Evolutionary conservation across 1,140 invertebrate genomes (phyloP).

Genomic region (Rhynchophorus ferrugineus): DNA sequence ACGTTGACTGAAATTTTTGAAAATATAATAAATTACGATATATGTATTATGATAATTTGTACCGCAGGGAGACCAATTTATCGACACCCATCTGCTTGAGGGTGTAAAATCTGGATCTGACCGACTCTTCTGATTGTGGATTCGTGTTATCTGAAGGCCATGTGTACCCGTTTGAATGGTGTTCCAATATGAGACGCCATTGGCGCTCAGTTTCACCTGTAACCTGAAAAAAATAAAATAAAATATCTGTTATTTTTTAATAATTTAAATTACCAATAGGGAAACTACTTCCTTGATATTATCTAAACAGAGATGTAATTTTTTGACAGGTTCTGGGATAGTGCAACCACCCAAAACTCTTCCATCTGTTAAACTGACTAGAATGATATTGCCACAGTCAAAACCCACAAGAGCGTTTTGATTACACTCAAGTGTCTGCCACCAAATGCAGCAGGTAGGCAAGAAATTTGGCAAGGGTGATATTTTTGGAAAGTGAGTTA

Average conservation of each 20-base stretch:
- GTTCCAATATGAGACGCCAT: slow-evolving; percentile 57
- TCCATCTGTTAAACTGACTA: slow-evolving; percentile 63
- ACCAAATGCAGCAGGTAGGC: slow-evolving; percentile 57
- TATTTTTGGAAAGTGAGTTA: slow-evolving; percentile 45
- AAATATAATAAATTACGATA: too few species aligned
- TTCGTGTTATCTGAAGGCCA: slow-evolving; percentile 47
- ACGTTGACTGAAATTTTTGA: slow-evolving; percentile 50
- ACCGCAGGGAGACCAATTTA: slow-evolving; percentile 52
- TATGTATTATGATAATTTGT: slow-evolving; percentile 2
- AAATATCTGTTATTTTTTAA: neutral
- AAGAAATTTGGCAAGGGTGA: slow-evolving; percentile 46
- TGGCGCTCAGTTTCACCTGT: slow-evolving; percentile 55
- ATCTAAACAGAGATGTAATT: slow-evolving; percentile 59
- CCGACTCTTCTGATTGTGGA: slow-evolving; percentile 34
- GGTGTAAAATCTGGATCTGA: slow-evolving; percentile 49
- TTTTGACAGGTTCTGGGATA: slow-evolving; percentile 51
- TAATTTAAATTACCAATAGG: slow-evolving; percentile 48
- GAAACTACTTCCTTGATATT: slow-evolving; percentile 58
- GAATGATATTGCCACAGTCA: slow-evolving; percentile 60
- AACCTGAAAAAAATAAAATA: slow-evolving; percentile 46
- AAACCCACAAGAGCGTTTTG: slow-evolving; percentile 64
- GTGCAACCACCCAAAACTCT: slow-evolving; percentile 56
- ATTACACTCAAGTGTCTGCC: slow-evolving; percentile 56
- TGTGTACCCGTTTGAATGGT: slow-evolving; percentile 49
- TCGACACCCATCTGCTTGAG: slow-evolving; percentile 60